A percentile compares a stretch with the other conserved stretches of the same genome.
Evolutionary conservation across 2,888 invertebrate species (phyloP).

Genomic region (Epistrophe grossulariae): DNA sequence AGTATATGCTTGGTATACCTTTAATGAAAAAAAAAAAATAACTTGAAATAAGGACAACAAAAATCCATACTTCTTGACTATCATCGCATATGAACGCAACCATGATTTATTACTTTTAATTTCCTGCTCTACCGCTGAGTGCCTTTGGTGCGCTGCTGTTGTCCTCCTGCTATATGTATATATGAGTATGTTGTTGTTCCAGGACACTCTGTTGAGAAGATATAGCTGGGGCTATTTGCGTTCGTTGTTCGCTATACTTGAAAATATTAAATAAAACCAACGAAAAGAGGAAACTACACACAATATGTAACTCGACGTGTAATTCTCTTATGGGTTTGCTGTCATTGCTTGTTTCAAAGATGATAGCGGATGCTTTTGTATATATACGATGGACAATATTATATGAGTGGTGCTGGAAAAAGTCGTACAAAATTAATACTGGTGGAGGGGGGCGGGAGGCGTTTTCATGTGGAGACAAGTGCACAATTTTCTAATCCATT

Average conservation of each 20-base stretch:
- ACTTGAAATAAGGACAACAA: slow-evolving; percentile 53
- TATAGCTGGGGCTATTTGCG: slow-evolving; percentile 51
- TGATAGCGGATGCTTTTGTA: slow-evolving; percentile 27
- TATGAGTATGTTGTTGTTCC: slow-evolving; percentile 16
- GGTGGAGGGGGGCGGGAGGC: neutral
- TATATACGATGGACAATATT: slow-evolving; percentile 38
- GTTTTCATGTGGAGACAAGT: slow-evolving; percentile 33
- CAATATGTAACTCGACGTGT: slow-evolving; percentile 80
- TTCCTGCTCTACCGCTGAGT: slow-evolving; percentile 80
- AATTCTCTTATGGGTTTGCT: slow-evolving; percentile 78
- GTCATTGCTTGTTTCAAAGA: slow-evolving; percentile 69
- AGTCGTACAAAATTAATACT: no score
- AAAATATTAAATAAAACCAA: slow-evolving; percentile 76
- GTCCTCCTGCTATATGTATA: slow-evolving; percentile 1
- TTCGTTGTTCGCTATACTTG: slow-evolving; percentile 24
- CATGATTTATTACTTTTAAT: slow-evolving; percentile 83
- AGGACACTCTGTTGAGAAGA: slow-evolving; percentile 28
- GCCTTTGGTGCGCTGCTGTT: slow-evolving; percentile 61
- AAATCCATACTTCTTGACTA: slow-evolving; percentile 75
- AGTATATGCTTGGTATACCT: no score
- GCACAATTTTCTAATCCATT: slow-evolving; percentile 29
- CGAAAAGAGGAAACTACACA: slow-evolving; percentile 78
- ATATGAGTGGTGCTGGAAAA: slow-evolving; percentile 53
- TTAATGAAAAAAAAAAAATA: slow-evolving; percentile 25
- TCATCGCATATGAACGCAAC: slow-evolving; percentile 73